These are phyloP conservation scores for Lasioglossum vierecki DNA, from an alignment of 2,888 invertebrate genomes.

Conservation along the genomic window DNA sequence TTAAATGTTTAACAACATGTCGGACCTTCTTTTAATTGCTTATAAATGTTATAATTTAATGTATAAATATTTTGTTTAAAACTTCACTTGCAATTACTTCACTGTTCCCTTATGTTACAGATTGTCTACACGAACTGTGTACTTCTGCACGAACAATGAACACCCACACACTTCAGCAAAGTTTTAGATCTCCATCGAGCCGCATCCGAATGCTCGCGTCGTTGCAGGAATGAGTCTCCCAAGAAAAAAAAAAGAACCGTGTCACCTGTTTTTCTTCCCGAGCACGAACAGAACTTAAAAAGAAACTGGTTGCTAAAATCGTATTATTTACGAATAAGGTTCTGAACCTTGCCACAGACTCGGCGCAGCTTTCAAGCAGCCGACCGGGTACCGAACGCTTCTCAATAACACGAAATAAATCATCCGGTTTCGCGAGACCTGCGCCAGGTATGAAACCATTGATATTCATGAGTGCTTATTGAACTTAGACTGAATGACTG, in stretches of 20 bases:
- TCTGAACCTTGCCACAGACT: slow-evolving; percentile 4
- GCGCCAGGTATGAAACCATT: slow-evolving; percentile 10
- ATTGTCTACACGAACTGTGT: background rate
- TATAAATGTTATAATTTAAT: no score
- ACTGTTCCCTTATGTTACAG: background rate
- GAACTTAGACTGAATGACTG: background rate
- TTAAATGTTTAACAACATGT: no score
- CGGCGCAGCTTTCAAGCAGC: slow-evolving; percentile 8
- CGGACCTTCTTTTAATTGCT: no score
- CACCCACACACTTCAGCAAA: background rate
- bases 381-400: background rate
- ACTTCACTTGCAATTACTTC: no score
- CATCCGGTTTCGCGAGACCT: background rate
- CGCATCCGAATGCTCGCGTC: background rate
- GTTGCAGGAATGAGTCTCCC: background rate
- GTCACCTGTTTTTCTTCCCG: slow-evolving; percentile 14
- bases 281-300: slow-evolving; percentile 5
- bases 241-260: background rate
- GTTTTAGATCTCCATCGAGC: background rate
- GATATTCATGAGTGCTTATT: slow-evolving; percentile 12
- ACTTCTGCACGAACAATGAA: background rate
- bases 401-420: slow-evolving; percentile 18
- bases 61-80: no score
- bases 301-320: slow-evolving; percentile 11
- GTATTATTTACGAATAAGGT: slow-evolving; percentile 19